These are phyloP conservation scores for Parambassis ranga DNA, from an alignment of 2,797 vertebrate genomes.

Conservation along the genomic window DNA sequence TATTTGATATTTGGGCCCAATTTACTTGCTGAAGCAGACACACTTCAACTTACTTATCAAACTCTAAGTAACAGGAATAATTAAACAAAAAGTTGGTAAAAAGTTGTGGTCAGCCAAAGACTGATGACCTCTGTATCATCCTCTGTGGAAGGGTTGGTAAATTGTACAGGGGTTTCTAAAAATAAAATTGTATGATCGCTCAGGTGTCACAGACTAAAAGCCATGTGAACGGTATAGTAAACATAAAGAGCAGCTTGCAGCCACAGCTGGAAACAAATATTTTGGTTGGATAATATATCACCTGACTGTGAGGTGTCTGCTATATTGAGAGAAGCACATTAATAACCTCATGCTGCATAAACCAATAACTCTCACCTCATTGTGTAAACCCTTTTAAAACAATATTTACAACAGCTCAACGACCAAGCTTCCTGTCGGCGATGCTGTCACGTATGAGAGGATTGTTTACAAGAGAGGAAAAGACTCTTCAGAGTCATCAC, in stretches of 20 bases:
- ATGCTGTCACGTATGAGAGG: slow-evolving; percentile 35
- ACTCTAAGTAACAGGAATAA: too few species aligned
- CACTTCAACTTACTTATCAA: too few species aligned
- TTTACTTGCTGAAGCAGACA: too few species aligned
- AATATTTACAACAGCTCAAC: slow-evolving; percentile 64
- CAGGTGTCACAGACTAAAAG: slow-evolving; percentile 1
- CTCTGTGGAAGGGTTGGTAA: slow-evolving; percentile 3
- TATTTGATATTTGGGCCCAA: too few species aligned
- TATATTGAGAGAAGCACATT: slow-evolving; percentile 16
- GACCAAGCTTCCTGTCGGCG: slow-evolving; percentile 38
- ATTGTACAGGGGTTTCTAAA: slow-evolving; percentile 2
- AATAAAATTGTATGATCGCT: neutral
- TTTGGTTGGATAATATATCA: slow-evolving; percentile 21
- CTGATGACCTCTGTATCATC: neutral
- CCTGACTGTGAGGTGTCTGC: slow-evolving; percentile 12
- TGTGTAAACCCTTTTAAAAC: slow-evolving; percentile 63
- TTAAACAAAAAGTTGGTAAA: too few species aligned
- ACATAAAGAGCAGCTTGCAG: slow-evolving; percentile 1
- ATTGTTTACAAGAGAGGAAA: slow-evolving; percentile 48
- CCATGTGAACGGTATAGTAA: slow-evolving; percentile 19
- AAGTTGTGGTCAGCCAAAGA: neutral
- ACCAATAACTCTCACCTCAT: slow-evolving; percentile 65
- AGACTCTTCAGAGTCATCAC: slow-evolving; percentile 28
- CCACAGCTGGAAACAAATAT: slow-evolving; percentile 18
- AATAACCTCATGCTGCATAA: slow-evolving; percentile 40